Evolutionary conservation across 2,888 invertebrate species (phyloP).

Genomic region (Psococerastis gibbosa): DNA sequence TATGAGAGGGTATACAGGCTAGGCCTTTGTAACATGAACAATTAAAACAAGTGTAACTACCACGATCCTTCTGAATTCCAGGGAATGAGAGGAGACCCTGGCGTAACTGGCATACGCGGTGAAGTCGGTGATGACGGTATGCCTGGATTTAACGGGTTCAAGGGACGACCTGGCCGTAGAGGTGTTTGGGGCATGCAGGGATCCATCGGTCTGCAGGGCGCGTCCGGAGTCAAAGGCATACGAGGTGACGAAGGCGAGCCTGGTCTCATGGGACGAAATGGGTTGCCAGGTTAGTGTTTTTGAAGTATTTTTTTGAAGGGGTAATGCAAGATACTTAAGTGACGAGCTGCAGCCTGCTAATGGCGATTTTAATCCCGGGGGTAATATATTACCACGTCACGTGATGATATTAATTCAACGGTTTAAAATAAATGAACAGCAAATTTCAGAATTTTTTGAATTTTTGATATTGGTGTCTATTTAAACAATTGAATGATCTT

Average conservation of each 20-base stretch:
- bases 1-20: no score
- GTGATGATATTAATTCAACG: no score
- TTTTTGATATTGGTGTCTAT: no score
- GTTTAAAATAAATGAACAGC: no score
- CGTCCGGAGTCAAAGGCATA: neutral
- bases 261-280: neutral
- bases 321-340: no score
- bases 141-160: slow-evolving; percentile 10
- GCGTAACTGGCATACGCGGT: slow-evolving; percentile 8
- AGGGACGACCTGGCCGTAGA: slow-evolving; percentile 66
- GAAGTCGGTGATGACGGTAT: slow-evolving; percentile 1
- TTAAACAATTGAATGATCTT: no score
- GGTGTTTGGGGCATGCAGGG: slow-evolving; percentile 21
- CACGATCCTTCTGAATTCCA: neutral
- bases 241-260: slow-evolving; percentile 3
- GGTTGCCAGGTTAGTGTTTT: slow-evolving; percentile 16
- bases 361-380: no score
- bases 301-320: no score
- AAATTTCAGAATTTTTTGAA: no score
- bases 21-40: no score
- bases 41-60: neutral
- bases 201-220: neutral
- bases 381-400: no score
- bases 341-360: no score
- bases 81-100: slow-evolving; percentile 10